phyloP scores from a whole-genome alignment of 2,113 vertebrate genomes.

The Recurvirostra avosetta region DNA sequence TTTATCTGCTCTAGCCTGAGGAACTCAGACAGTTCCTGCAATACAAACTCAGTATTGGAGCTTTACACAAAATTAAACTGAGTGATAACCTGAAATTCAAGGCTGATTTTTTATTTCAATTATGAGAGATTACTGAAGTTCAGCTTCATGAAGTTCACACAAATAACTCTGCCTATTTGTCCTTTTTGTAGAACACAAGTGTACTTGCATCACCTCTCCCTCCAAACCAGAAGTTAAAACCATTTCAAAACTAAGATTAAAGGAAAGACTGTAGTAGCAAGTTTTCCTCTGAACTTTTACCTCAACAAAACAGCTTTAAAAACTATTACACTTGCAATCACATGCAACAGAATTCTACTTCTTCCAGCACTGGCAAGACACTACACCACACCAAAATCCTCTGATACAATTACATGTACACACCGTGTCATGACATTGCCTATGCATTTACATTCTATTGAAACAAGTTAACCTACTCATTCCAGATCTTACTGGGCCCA shows the following conservation, averaged over 20 bases:
- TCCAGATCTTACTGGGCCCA: constrained; percentile 90
- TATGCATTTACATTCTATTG: constrained; percentile 55
- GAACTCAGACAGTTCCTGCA: neutral
- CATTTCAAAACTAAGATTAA: neutral
- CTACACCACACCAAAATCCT: neutral
- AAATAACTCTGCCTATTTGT: neutral
- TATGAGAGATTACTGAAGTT: neutral
- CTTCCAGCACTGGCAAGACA: neutral
- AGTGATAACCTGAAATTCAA: neutral
- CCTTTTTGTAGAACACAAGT: neutral
- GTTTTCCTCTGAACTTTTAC: neutral
- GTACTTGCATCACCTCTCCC: neutral
- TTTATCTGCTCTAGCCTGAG: neutral
- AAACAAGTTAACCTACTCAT: constrained; percentile 85
- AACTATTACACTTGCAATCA: neutral
- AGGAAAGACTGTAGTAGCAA: neutral
- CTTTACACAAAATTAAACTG: neutral
- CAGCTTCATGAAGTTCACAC: neutral
- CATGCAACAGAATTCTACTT: neutral
- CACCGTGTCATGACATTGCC: constrained; percentile 15
- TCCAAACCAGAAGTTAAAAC: neutral
- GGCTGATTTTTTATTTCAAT: neutral
- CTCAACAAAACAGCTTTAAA: neutral
- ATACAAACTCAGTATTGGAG: neutral
- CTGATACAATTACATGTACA: neutral